A percentile compares a stretch with the other conserved stretches of the same genome.
These are phyloP conservation scores for Trachymyrmex septentrionalis DNA, from an alignment of 1,140 invertebrate species.

Conservation along the genomic window DNA sequence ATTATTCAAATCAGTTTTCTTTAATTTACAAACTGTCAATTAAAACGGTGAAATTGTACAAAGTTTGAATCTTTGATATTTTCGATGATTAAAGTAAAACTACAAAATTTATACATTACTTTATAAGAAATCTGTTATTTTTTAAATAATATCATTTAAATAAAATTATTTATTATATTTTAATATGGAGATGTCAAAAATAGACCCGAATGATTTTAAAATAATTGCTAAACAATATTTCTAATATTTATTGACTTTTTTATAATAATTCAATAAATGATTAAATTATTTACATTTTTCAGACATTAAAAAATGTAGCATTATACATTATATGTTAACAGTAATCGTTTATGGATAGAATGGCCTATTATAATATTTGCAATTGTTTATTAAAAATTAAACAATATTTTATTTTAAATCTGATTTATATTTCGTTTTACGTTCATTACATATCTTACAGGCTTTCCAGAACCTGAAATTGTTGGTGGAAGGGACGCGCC, in stretches of 20 bases:
- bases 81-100: background rate
- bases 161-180: background rate
- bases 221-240: background rate
- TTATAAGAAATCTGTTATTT: background rate
- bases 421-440: background rate
- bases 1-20: background rate
- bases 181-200: background rate
- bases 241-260: background rate
- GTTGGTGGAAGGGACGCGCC: slow-evolving; percentile 77
- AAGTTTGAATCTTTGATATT: background rate
- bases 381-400: background rate
- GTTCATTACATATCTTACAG: background rate
- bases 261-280: background rate
- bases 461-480: slow-evolving; percentile 63
- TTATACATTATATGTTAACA: background rate
- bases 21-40: background rate
- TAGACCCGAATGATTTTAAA: background rate
- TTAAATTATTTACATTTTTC: background rate
- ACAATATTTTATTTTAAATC: background rate
- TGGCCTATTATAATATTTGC: background rate
- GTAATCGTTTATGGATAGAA: background rate
- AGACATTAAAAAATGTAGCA: background rate
- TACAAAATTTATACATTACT: background rate
- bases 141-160: background rate
- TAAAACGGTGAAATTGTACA: background rate